A percentile compares a stretch with the other conserved stretches of the same genome.
These are phyloP conservation scores for Phocides pigmalion DNA, from an alignment of 1,140 invertebrate species.

Conservation along the genomic window DNA sequence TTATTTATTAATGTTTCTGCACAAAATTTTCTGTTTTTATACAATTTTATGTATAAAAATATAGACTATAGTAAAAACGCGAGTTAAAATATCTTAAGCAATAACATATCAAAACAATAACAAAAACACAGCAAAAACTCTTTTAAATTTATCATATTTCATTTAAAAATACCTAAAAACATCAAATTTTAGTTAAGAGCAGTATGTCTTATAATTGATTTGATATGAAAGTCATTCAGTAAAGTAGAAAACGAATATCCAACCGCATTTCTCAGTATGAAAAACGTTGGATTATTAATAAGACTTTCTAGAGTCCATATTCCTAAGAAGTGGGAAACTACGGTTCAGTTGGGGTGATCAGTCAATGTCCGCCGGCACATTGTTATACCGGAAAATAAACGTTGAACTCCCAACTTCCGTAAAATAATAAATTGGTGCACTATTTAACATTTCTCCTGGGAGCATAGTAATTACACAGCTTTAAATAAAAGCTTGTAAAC, in stretches of 20 bases:
- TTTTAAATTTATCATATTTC: no score
- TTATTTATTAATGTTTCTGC: no score
- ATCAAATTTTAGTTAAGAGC: no score
- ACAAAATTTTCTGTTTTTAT: no score
- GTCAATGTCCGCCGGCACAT: slow-evolving; percentile 62
- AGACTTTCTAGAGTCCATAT: slow-evolving; percentile 29
- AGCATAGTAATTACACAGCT: slow-evolving; percentile 26
- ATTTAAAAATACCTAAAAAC: no score
- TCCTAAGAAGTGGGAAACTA: slow-evolving; percentile 34
- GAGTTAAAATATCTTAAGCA: no score
- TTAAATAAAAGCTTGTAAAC: slow-evolving; percentile 2
- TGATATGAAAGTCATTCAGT: slow-evolving; percentile 23
- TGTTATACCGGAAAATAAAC: slow-evolving; percentile 64
- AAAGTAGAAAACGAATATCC: slow-evolving; percentile 21
- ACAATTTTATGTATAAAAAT: no score
- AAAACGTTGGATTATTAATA: slow-evolving; percentile 29
- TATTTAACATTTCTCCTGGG: slow-evolving; percentile 29
- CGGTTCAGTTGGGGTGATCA: slow-evolving; percentile 52
- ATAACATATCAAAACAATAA: no score
- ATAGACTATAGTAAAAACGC: no score
- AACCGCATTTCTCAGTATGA: slow-evolving; percentile 21
- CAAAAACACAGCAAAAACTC: no score
- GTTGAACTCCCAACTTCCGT: slow-evolving; percentile 47
- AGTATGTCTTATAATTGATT: no score
- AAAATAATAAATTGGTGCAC: slow-evolving; percentile 38